Evolutionary conservation across 2,113 vertebrate species (phyloP).

Genomic region (Indicator indicator): DNA sequence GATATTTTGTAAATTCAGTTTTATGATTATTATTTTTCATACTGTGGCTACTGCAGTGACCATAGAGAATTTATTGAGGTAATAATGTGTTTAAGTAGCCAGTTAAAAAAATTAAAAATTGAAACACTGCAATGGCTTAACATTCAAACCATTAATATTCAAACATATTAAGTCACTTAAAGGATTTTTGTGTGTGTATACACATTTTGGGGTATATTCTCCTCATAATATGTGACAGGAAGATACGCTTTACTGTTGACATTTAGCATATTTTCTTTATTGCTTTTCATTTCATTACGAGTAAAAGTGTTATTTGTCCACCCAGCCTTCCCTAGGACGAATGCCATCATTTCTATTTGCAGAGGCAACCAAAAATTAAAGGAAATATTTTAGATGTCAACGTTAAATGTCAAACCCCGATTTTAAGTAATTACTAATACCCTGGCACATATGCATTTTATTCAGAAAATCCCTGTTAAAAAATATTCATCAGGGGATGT

Average conservation of each 20-base stretch:
- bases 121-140: constrained; percentile 37
- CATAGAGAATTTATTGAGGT: constrained; percentile 46
- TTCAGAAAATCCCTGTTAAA: constrained; percentile 51
- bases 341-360: constrained; percentile 37
- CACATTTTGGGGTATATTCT: constrained; percentile 53
- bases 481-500: constrained; percentile 54
- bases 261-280: constrained; percentile 63
- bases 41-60: constrained; percentile 39
- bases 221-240: constrained; percentile 20
- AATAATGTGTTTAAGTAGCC: constrained; percentile 40
- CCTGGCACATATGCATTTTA: constrained; percentile 21
- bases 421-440: constrained; percentile 61
- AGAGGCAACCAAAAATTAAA: constrained; percentile 66
- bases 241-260: constrained; percentile 59
- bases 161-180: constrained; percentile 50
- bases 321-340: constrained; percentile 36
- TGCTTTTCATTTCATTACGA: constrained; percentile 61
- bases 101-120: background rate
- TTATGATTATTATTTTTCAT: constrained; percentile 51
- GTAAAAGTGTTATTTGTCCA: constrained; percentile 63
- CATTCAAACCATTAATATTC: constrained; percentile 49
- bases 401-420: constrained; percentile 44
- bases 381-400: constrained; percentile 60
- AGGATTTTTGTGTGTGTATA: background rate
- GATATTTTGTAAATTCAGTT: constrained; percentile 70